Conservation (phyloP, 2,113 vertebrate genomes). For the Trichechus manatus region DNA sequence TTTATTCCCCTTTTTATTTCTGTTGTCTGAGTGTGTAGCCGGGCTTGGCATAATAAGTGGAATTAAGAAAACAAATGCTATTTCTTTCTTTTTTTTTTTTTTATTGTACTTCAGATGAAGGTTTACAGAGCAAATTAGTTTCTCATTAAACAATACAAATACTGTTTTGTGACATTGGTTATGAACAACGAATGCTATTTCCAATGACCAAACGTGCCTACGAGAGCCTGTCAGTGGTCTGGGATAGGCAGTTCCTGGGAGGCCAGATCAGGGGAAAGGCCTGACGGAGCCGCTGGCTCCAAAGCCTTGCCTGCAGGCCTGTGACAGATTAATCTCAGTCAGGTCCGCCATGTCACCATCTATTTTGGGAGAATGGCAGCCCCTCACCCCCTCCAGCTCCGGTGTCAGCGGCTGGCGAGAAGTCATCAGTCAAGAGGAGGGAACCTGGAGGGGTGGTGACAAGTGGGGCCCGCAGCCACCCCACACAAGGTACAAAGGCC, state of each 20-base stretch:
- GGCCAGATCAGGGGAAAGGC: slow-evolving; percentile 19
- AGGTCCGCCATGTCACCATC: slow-evolving; percentile 58
- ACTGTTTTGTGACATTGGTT: too few species aligned
- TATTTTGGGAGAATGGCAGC: slow-evolving; percentile 77
- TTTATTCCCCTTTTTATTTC: neutral
- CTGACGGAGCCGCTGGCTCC: neutral
- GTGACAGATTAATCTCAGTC: slow-evolving; percentile 56
- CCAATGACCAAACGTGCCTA: neutral
- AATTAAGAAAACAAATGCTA: neutral
- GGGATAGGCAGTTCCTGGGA: neutral
- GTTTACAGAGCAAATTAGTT: too few species aligned
- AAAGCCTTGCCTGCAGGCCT: neutral
- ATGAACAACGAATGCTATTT: neutral
- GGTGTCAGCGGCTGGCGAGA: slow-evolving; percentile 65
- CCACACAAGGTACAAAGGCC: neutral
- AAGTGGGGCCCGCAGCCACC: neutral
- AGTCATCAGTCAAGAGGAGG: slow-evolving; percentile 10
- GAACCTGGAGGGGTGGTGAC: neutral
- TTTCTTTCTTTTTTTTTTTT: too few species aligned
- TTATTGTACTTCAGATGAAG: too few species aligned
- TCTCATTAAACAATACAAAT: too few species aligned
- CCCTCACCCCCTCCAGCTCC: slow-evolving; percentile 50
- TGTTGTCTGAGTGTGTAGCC: fast-evolving
- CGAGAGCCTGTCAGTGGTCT: neutral
- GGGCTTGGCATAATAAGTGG: neutral